Base-by-base conservation (phyloP, 1,140 invertebrate species). In the Drosophila insularis region DNA sequence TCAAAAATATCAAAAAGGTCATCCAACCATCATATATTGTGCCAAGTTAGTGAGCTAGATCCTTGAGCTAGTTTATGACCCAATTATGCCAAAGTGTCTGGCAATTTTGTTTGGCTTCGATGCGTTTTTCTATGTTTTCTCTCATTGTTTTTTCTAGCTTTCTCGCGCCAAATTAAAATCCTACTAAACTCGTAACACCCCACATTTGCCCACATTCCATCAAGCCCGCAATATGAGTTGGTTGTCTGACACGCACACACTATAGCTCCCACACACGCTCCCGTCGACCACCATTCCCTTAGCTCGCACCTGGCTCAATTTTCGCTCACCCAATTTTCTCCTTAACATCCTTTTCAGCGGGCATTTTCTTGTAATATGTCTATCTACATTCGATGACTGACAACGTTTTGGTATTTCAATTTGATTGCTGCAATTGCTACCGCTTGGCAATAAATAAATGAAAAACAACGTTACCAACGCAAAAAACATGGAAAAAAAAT, bases 1-100 rank as follows among this genome's bases (percentile, higher is more conserved):
- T 14, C 27, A 17, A 68, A 58, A 65, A 74, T 71, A 68, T 59
- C 32, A 2, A 66, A 77, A 77, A 78, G 75, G 74, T 78, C 74
- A 78, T 78, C 74, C 74, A 78, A 75, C 75, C 75, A 46, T 66
- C 67, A 70, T 71, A 43, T 46, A 62, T 39, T 53, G 21, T 40
- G 35, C 59, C 37, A 56, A 55, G 55, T 31, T 23, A 39, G 50
- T 65, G 8, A 27, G 7, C 4, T 60, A 62, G 43, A 84, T 84
- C 84, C 84, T 89, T 89, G 84, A 73, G 74, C 85, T 89, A 89
- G 63, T 89, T 89, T 84, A 66, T 89, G 84, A 89, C 84, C 84
- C 84, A 89, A 89, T 89, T 89, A 82, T 89, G 84, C 84, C 84
- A 89, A 89, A 89, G 84, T 80, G 80, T 89, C 80, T 89, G 85